Conservation (phyloP, 2,888 invertebrate species). For the Diarsia rubi region DNA sequence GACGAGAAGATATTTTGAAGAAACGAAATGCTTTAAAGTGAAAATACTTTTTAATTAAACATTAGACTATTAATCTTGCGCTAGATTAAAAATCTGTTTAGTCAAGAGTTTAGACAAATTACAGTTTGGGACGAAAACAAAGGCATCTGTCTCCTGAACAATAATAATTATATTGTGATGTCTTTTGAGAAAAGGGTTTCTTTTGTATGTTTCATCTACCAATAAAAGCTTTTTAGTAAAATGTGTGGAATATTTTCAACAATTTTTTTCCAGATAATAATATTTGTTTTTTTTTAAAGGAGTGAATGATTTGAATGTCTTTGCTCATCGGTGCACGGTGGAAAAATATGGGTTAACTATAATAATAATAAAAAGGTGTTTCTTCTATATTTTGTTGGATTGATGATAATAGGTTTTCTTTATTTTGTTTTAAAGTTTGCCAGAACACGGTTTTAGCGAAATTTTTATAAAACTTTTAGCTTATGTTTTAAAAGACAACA, state of each 20-base stretch:
- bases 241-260: neutral
- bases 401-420: neutral
- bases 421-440: neutral
- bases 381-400: neutral
- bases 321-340: no score
- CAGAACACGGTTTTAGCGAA: neutral
- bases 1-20: neutral
- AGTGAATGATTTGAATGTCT: no score
- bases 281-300: neutral
- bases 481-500: neutral
- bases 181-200: neutral
- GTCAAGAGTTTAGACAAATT: slow-evolving; percentile 27
- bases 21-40: neutral
- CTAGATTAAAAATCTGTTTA: slow-evolving; percentile 33
- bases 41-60: slow-evolving; percentile 40
- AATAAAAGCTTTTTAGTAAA: neutral
- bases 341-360: no score
- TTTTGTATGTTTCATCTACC: neutral
- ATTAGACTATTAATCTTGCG: slow-evolving; percentile 22
- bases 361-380: neutral
- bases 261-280: neutral
- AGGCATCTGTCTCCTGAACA: slow-evolving; percentile 6
- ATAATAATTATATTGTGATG: slow-evolving; percentile 9
- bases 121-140: slow-evolving; percentile 14
- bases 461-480: neutral